A percentile compares a stretch with the other conserved stretches of the same genome.
These are phyloP conservation scores for Nycticebus coucang DNA, from an alignment of 2,113 vertebrate genomes.

Conservation along the genomic window DNA sequence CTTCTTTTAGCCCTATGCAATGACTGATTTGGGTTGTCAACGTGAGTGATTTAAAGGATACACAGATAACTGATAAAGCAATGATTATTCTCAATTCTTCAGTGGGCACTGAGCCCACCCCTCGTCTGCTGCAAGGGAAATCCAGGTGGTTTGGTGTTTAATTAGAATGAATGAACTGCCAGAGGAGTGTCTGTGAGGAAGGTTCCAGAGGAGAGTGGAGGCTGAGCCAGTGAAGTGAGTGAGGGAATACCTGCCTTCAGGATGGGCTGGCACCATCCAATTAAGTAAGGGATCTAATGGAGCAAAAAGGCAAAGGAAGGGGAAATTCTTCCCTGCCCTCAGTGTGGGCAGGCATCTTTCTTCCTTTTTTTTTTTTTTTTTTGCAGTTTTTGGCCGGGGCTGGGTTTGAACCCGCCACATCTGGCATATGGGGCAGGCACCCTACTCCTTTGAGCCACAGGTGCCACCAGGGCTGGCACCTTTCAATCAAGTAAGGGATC, in stretches of 20 bases:
- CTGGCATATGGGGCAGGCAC: too few species aligned
- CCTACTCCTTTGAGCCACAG: too few species aligned
- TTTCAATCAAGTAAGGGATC: background rate
- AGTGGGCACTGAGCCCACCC: too few species aligned
- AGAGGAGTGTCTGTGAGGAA: background rate
- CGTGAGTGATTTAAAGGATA: background rate
- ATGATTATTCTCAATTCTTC: background rate
- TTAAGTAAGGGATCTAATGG: too few species aligned
- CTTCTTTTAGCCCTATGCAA: background rate
- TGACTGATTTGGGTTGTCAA: background rate
- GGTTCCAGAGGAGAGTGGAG: accelerated
- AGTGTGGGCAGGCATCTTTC: too few species aligned
- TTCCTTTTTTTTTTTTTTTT: too few species aligned
- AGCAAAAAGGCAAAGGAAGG: background rate
- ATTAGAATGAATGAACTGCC: background rate
- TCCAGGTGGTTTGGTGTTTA: too few species aligned
- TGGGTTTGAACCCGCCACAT: too few species aligned
- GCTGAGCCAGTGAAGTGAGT: background rate
- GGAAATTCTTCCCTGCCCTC: background rate
- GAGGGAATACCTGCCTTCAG: background rate
- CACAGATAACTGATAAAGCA: background rate
- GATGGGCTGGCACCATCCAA: background rate
- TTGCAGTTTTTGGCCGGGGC: too few species aligned
- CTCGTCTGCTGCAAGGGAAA: background rate
- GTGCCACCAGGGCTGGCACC: too few species aligned